A percentile compares a stretch with the other conserved stretches of the same genome.
Conservation (phyloP, 2,113 vertebrate genomes). For the Pandion haliaetus region DNA sequence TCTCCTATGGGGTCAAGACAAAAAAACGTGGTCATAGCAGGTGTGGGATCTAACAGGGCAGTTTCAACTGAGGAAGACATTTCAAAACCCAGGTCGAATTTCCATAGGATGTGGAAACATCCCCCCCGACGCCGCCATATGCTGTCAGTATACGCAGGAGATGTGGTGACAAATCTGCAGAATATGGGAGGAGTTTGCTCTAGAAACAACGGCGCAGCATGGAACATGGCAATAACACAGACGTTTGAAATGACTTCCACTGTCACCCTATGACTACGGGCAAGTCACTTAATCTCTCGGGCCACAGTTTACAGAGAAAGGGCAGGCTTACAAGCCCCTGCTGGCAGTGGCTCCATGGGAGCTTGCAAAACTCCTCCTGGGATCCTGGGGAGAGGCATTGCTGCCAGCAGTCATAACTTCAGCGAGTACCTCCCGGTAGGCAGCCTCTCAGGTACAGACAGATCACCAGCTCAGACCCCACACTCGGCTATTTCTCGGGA, state of each 20-base stretch:
- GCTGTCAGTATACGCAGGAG: rapidly evolving
- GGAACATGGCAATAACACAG: neutral
- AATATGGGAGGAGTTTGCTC: neutral
- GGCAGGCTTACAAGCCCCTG: neutral
- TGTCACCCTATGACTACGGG: neutral
- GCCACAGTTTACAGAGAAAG: neutral
- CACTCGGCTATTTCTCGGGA: neutral
- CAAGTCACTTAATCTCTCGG: neutral
- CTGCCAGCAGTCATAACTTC: rapidly evolving
- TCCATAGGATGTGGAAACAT: neutral
- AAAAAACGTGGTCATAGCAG: neutral
- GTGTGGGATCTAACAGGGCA: no score
- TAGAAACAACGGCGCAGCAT: neutral
- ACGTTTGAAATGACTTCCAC: neutral
- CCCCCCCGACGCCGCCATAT: rapidly evolving
- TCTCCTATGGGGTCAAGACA: neutral
- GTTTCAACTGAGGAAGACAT: neutral
- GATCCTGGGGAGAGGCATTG: neutral
- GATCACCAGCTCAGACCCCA: neutral
- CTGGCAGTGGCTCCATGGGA: neutral
- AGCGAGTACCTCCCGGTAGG: rapidly evolving
- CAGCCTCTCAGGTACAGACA: rapidly evolving
- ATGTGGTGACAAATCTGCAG: rapidly evolving
- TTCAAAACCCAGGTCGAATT: neutral
- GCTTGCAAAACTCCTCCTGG: neutral